Evolutionary conservation across 2,113 vertebrate genomes (phyloP), one percentile per base, ranked within the genome.

Genomic region (Platichthys stellatus): DNA sequence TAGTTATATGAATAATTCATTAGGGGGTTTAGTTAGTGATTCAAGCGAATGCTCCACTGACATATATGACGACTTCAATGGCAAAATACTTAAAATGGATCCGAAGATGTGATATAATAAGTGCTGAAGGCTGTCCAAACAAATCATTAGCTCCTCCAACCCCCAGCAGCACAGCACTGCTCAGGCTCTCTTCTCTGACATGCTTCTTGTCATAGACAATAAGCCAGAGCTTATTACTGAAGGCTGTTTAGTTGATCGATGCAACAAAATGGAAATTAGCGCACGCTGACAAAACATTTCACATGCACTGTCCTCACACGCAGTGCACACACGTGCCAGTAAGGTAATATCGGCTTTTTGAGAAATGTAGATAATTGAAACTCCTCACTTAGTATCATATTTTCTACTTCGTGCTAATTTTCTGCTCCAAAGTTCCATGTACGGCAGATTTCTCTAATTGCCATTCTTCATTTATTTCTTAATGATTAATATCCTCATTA

Each of bases 91-190:
- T 23, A 14, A 61, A 62, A 17, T 68, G 45, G 60, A 71, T 63
- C 57, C 24, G 54, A 31, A 61, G 35, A 61, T 70, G 38, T 26
- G 61, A 67, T 60, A 53, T 14, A 80, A 76, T 35, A 69, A 43
- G 57, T 68, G 40, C 60, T 74, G 69, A 82, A 75, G 45, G 20
- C 66, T 68, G 72, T 85, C 72, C 74, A 86, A 79, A 86, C 68
- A 81, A 69, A 76, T 72, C 68, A 47, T 80, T 60, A 66, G 73
- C 70, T 76, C 15, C 69, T 64, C 13, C 58, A 59, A 60, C 59
- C 40, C 69, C 72, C 59, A 77, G 72, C 64, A 70, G 64, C 47
- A 24, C 45, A 64, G 56, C 64, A 56, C 70, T 56, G 53, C 63
- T 75, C 58, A 74, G 69, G 53, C 77, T 61, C 59, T n/a, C 45